Base-by-base conservation (phyloP, 1,140 invertebrate species). In the Formica selysi region DNA sequence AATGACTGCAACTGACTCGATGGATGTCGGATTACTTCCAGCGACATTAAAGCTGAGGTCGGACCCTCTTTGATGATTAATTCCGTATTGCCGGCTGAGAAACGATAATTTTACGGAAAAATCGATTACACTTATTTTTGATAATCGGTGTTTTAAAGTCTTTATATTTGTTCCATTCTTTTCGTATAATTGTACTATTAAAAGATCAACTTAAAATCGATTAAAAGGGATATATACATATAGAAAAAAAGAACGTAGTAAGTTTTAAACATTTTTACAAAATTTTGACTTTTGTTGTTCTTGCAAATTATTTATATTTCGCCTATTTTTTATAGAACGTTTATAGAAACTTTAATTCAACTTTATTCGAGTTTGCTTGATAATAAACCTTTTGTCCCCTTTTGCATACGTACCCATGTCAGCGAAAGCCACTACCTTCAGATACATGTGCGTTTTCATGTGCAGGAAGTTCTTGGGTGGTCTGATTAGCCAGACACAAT, bases 401-500 rank as follows among this genome's bases (percentile, higher is more conserved):
- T 1, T 44, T 61, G 65, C 57, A 38, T 51, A 92, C 93, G 91
- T 91, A 97, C 96, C 97, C 96, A 97, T 97, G 80, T 96, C 95
- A 1, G 95, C 94, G 89, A 97, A 97, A 29, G 96, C 96, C 11
- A 96, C 95, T 8, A 97, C 95, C 88, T 97, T 96, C 19, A 97
- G 91, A 79, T 97, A 97, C 57, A 97, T 95, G 91, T 97, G 97
- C 0, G 97, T 97, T 91, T 97, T 97, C 93, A 96, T 95, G 91
- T 97, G 96, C 59, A 96, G 92, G 91, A 96, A 97, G 86, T 95
- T 96, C 59, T 96, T 96, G 1, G 96, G 96, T 6, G 96, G 97
- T 90, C 96, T 96, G 3, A 98, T 96, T 5, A 97, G 95, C 97
- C 97, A 98, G 54, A 97, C 96, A 90, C 97, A 97, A 90, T 98